Evolutionary conservation across 2,797 vertebrate genomes (phyloP), one percentile per base, ranked within the genome.

Genomic region (Myiotriccus ornatus): DNA sequence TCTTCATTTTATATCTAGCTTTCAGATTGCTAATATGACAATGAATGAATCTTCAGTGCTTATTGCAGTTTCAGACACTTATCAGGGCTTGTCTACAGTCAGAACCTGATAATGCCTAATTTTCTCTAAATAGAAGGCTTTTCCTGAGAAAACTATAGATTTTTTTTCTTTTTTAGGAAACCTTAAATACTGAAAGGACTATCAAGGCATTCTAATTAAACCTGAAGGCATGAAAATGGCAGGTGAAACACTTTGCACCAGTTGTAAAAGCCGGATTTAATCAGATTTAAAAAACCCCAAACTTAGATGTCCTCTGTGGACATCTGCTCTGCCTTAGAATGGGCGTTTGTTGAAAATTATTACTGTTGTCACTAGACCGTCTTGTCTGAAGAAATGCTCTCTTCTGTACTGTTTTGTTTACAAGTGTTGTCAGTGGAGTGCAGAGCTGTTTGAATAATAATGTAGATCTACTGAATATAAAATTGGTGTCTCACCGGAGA

Each of bases 151-250:
- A 64, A 50, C 25, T 10, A 46, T 7, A 24, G 5, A 23, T 28
- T 46, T 41, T 39, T 19, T 20, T 41, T n/a, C n/a, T 17, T 53
- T 90, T 83, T 78, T 10, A 4, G 55, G 30, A 59, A 12, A 34
- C 75, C 91, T 89, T 80, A 77, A 82, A 60, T 50, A 49, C 71
- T 77, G 47, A 46, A 80, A 93, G 34, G 18, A 77, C 55, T 75
- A 75, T 21, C 5, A 28, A 59, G 49, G 9, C 63, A 49, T 93
- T 96, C 50, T 90, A 88, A 95, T 92, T 97, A 97, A 96, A 77
- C n/a, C 32, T 46, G 39, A 59, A 57, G 87, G 27, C 70, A 49
- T 49, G 34, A 57, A 73, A 78, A 55, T 39, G 39, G 21, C 16
- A 70, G 18, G 28, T 56, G 49, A 91, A 84, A 81, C 30, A 60